Base-by-base conservation (phyloP, 2,797 vertebrate genomes). In the Rhynchonycteris naso region DNA sequence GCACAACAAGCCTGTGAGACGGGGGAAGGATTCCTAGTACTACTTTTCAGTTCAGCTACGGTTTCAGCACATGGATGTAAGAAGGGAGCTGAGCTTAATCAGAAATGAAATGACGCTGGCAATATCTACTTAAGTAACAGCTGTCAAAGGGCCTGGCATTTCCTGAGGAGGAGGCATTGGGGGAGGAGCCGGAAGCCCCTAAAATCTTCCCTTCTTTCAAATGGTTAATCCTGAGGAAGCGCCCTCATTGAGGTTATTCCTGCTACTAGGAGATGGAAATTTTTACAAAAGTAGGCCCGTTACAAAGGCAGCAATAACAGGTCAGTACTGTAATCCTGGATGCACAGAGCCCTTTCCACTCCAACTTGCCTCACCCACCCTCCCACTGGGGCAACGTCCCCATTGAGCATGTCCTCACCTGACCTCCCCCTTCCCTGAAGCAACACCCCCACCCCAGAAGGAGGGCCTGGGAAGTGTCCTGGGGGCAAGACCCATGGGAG, bases 61-160 rank as follows among this genome's bases (percentile, higher is more conserved):
- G 75, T 86, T 78, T 96, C 13, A 65, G 35, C 11, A 16, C 3
- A 22, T 43, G 65, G 79, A 16, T 61, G 50, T 63, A 91, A 47
- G 66, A n/a, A 16, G 7, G 7, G 63, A 58, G 12, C 47, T 59
- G 88, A 68, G 18, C 19, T 63, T 87, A 61, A 68, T 75, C 85
- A 47, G 82, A 72, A 66, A 21, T 59, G 38, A 74, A 82, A 9
- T 58, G 65, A 63, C 28, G 56, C 52, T 85, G 50, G 21, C 35
- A 28, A 6, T 33, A 24, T 33, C 35, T n/a, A 12, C 68, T 66
- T 90, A 86, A 47, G 30, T 79, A 24, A 35, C 8, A 80, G 43
- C 66, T 22, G 19, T 47, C 47, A 58, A 79, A 94, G 71, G 71
- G 59, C 28, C n/a, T 93, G 83, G 28, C 19, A 33, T 91, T 92